Percentiles rank a stretch among this genome's conserved stretches.
These are phyloP conservation scores for Plecturocebus donacophilus DNA, from an alignment of 2,113 vertebrate species.

Conservation along the genomic window DNA sequence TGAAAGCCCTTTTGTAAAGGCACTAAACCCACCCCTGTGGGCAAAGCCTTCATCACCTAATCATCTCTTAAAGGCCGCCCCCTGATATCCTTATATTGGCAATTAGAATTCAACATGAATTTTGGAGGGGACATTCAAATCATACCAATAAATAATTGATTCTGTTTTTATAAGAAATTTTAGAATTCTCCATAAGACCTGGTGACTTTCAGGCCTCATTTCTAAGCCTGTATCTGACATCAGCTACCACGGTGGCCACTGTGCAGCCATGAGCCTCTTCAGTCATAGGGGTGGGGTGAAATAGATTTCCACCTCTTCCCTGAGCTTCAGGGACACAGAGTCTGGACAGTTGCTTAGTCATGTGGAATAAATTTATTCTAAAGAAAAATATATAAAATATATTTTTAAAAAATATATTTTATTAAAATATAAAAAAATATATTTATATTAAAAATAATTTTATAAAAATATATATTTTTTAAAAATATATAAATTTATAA, in stretches of 20 bases:
- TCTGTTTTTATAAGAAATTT: neutral
- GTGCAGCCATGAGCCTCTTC: neutral
- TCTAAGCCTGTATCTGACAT: neutral
- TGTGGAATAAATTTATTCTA: too few relatives aligned
- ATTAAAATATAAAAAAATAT: too few relatives aligned
- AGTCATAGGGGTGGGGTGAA: neutral
- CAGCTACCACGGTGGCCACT: rapidly evolving
- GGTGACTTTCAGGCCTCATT: neutral
- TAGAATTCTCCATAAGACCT: neutral
- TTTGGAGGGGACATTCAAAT: neutral
- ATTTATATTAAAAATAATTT: too few relatives aligned
- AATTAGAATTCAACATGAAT: neutral
- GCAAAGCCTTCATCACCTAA: neutral
- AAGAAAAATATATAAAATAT: too few relatives aligned
- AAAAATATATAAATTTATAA: too few relatives aligned
- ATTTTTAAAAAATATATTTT: too few relatives aligned
- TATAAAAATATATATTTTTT: too few relatives aligned
- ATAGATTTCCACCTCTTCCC: neutral
- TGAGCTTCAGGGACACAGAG: neutral
- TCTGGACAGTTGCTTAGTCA: neutral
- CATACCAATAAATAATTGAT: neutral
- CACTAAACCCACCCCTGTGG: neutral
- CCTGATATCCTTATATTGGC: neutral
- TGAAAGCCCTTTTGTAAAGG: neutral
- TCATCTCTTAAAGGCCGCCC: neutral